Base-by-base conservation (phyloP, 2,113 vertebrate genomes). In the Mustela nigripes region DNA sequence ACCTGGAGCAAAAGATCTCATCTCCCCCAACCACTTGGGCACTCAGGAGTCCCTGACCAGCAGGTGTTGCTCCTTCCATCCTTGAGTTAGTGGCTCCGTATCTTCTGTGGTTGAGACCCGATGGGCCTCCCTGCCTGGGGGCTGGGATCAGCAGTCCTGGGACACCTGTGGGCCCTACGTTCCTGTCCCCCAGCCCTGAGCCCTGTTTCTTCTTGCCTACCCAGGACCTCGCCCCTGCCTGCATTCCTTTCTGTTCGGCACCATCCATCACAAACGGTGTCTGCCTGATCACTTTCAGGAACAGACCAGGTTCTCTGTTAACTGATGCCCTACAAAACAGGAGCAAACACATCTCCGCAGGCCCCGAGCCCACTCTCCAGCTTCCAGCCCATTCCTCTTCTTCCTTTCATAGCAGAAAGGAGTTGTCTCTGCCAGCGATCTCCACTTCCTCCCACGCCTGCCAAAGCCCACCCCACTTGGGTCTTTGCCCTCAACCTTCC, bases 81-180 rank as follows among this genome's bases (percentile, higher is more conserved):
- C 50, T 5, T 21, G 11, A 24, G 1, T 8, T 24, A 26, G 73
- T 28, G 19, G 31, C 50, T 21, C 36, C 33, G 2, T 7, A 0
- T n/a, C 11, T 62, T 63, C 84, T 26, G 22, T 10, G 36, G 7
- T 15, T 1, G 18, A 56, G 24, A 9, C 79, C 42, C 9, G 0
- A 4, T 7, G 0, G 50, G 60, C 12, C 0, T 7, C 62, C 71
- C 22, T 1, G 11, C 33, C 36, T 0, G 4, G n/a, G 7, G 19
- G 63, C 76, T 39, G 31, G 7, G 11, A 28, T 12, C 60, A 45
- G 76, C 9, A 4, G 0, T 33, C 48, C 60, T 3, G 78, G 45
- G 42, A 48, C 18, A 60, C 45, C 11, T 14, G 18, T 5, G 48
- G 71, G 18, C 7, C 22, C 53, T n/a, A 26, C n/a, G 5, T 19